These are phyloP conservation scores for Pygocentrus nattereri DNA, from an alignment of 2,797 vertebrate species.

Conservation along the genomic window DNA sequence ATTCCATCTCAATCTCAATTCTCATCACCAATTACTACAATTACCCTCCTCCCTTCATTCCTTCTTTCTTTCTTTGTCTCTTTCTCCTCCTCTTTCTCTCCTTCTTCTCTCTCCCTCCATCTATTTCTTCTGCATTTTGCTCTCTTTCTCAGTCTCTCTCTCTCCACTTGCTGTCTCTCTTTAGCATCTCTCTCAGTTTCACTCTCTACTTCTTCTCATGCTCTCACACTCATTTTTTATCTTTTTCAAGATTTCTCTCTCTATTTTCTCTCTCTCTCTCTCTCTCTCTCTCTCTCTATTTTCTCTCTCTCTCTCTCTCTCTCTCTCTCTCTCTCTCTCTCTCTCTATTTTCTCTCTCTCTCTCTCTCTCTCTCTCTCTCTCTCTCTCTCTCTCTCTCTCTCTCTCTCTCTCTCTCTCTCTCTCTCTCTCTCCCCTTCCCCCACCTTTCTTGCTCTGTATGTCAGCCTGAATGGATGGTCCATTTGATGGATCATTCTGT, in stretches of 20 bases:
- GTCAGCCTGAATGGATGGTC: slow-evolving; percentile 59
- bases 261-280: slow-evolving; percentile 22
- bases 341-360: slow-evolving; percentile 46
- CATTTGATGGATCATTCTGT: slow-evolving; percentile 39
- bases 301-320: slow-evolving; percentile 17
- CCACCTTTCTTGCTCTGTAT: slow-evolving; percentile 25
- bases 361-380: slow-evolving; percentile 38
- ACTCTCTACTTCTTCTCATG: slow-evolving; percentile 28
- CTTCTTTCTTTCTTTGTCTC: not conserved
- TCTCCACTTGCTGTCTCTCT: not conserved
- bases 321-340: slow-evolving; percentile 53
- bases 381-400: slow-evolving; percentile 15
- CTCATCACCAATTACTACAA: not conserved
- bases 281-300: slow-evolving; percentile 1
- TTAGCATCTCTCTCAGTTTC: slow-evolving; percentile 2
- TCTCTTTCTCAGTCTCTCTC: not conserved
- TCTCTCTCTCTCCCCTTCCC: slow-evolving; percentile 33
- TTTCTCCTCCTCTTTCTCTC: slow-evolving; percentile 21
- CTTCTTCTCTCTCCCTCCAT: not conserved
- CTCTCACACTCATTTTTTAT: slow-evolving; percentile 29
- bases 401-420: slow-evolving; percentile 39
- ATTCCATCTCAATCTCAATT: slow-evolving; percentile 47
- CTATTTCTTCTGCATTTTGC: not conserved
- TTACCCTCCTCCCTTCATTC: not conserved
- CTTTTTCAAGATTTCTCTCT: slow-evolving; percentile 13